Conservation (phyloP, 2,888 invertebrate species). For the Diabrotica balteata region DNA sequence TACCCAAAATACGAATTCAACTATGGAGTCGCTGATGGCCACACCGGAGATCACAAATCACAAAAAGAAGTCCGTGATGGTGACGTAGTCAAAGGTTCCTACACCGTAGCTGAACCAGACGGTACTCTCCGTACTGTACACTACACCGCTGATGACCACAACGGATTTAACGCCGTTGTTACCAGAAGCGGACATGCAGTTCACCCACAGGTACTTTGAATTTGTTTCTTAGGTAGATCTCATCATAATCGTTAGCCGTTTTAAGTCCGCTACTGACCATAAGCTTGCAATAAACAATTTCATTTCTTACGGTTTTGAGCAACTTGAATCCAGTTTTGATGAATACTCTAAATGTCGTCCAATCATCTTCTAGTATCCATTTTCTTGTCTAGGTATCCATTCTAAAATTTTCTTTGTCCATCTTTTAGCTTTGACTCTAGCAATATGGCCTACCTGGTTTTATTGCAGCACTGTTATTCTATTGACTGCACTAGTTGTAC, state of each 20-base stretch:
- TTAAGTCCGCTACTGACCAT: background rate
- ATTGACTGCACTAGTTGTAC: too few relatives aligned
- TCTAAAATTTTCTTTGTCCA: too few relatives aligned
- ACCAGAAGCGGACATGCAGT: slow-evolving; percentile 62
- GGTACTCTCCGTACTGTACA: slow-evolving; percentile 64
- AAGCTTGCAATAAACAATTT: too few relatives aligned
- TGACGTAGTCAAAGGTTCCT: slow-evolving; percentile 69
- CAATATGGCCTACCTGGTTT: too few relatives aligned
- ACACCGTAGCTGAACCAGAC: slow-evolving; percentile 60
- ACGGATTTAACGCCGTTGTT: slow-evolving; percentile 75
- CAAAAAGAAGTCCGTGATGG: slow-evolving; percentile 64
- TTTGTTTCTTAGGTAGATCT: background rate
- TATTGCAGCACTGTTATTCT: too few relatives aligned
- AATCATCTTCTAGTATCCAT: too few relatives aligned
- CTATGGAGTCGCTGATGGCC: slow-evolving; percentile 70
- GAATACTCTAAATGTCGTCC: too few relatives aligned
- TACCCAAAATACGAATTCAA: slow-evolving; percentile 71
- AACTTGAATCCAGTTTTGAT: too few relatives aligned
- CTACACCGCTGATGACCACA: slow-evolving; percentile 74
- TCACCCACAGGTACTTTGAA: slow-evolving; percentile 25
- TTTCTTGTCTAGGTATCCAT: too few relatives aligned
- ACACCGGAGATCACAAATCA: slow-evolving; percentile 66
- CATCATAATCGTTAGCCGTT: background rate
- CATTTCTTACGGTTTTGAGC: too few relatives aligned
- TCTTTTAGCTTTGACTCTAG: too few relatives aligned